Evolutionary conservation across 1,140 invertebrate species (phyloP).

Genomic region (Berghia stephanieae): DNA sequence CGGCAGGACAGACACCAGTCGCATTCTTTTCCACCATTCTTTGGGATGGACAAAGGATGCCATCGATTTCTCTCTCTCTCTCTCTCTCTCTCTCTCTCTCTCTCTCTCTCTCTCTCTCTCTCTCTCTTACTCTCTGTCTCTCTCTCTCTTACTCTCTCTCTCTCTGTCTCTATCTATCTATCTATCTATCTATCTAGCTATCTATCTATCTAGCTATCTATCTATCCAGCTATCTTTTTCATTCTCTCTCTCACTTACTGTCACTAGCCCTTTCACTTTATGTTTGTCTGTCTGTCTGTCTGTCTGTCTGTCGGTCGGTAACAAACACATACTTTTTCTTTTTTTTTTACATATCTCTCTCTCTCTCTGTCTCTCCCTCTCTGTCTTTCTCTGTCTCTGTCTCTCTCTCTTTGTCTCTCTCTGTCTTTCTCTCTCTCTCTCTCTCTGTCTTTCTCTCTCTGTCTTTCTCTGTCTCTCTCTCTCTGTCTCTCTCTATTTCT

Average conservation of each 20-base stretch:
- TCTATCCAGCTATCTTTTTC: constrained; percentile 11
- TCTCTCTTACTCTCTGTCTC: constrained; percentile 12
- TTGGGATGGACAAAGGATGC: background rate
- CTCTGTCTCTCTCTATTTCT: constrained; percentile 39
- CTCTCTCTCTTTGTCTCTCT: constrained; percentile 40
- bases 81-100: constrained; percentile 13
- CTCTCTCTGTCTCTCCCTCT: background rate
- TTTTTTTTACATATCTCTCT: background rate
- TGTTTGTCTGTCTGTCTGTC: constrained; percentile 19
- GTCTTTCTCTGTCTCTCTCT: constrained; percentile 34
- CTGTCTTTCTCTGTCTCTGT: constrained; percentile 37
- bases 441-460: constrained; percentile 54
- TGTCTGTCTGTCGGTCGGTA: constrained; percentile 5
- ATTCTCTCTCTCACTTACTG: constrained; percentile 7
- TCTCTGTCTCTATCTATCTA: no score
- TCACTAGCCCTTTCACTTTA: constrained; percentile 22
- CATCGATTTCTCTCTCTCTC: constrained; percentile 11
- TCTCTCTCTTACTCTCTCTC: background rate
- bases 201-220: constrained; percentile 12
- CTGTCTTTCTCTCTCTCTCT: constrained; percentile 50
- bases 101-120: constrained; percentile 26
- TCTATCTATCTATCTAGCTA: no score
- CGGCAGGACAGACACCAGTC: background rate
- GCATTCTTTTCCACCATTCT: background rate
- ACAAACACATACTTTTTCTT: background rate